phyloP scores from a whole-genome alignment of 2,797 vertebrate genomes.

The Leucoraja ocellata region DNA sequence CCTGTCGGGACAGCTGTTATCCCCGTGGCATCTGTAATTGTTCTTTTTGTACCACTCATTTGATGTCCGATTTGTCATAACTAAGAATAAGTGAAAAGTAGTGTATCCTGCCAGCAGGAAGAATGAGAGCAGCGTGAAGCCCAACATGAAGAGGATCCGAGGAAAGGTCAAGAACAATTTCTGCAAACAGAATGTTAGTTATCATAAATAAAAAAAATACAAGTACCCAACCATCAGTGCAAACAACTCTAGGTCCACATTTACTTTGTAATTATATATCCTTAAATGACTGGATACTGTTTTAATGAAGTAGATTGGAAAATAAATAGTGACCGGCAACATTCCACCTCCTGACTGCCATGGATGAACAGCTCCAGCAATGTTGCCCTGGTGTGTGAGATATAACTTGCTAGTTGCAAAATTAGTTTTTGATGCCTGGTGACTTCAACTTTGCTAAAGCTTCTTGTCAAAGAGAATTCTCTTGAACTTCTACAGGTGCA shows the following conservation, averaged over 20 bases:
- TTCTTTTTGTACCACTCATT: conserved; percentile 81
- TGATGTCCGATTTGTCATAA: conserved; percentile 79
- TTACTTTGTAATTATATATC: no score
- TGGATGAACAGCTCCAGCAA: no score
- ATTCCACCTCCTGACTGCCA: no score
- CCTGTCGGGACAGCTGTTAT: conserved; percentile 41
- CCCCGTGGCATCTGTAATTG: conserved; percentile 57
- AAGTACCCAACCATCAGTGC: background rate
- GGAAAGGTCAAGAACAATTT: conserved; percentile 90
- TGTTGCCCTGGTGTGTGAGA: no score
- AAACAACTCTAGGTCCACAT: background rate
- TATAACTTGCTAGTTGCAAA: no score
- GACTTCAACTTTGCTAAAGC: no score
- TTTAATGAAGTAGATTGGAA: background rate
- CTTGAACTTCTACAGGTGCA: no score
- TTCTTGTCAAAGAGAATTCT: no score
- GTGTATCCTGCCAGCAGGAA: conserved; percentile 74
- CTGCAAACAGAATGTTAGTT: conserved; percentile 52
- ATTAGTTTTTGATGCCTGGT: no score
- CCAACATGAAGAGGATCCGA: conserved; percentile 82
- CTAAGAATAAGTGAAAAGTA: conserved; percentile 71
- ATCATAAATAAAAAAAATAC: background rate
- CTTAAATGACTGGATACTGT: background rate
- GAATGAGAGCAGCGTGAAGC: conserved; percentile 78
- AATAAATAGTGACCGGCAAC: no score